Conservation (phyloP, 2,797 vertebrate species). For the Monodelphis domestica region DNA sequence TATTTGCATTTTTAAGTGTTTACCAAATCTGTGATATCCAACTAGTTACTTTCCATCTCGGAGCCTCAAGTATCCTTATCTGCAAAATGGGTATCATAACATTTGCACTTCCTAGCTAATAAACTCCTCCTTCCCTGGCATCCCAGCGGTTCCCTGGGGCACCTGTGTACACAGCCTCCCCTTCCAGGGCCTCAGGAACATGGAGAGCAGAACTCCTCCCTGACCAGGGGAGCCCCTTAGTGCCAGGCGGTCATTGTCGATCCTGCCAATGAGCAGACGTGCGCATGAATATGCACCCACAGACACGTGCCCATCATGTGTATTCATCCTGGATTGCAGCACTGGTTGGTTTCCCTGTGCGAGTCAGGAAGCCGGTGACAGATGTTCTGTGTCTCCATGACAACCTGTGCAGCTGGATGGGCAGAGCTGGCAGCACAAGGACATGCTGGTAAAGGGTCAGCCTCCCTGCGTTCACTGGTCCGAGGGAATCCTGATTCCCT, state of each 20-base stretch:
- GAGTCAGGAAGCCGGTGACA: constrained; percentile 55
- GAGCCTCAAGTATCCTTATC: background rate
- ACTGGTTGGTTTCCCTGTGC: background rate
- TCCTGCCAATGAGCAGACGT: background rate
- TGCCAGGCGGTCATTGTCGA: background rate
- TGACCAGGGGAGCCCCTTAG: background rate
- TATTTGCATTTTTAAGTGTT: background rate
- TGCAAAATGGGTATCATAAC: background rate
- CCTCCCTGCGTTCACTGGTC: background rate
- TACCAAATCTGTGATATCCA: background rate
- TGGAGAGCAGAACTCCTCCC: background rate
- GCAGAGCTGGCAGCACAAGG: constrained; percentile 59
- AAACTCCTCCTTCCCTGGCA: background rate
- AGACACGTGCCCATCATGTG: background rate
- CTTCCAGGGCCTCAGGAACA: background rate
- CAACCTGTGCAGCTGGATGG: constrained; percentile 72
- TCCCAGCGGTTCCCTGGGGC: background rate
- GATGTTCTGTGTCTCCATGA: constrained; percentile 70
- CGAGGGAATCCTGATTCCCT: too few species aligned
- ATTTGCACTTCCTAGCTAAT: background rate
- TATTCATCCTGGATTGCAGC: background rate
- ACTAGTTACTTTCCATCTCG: background rate
- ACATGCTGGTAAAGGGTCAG: constrained; percentile 54
- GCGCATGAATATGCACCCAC: background rate
- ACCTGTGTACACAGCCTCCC: background rate